Conservation (phyloP, 2,888 invertebrate genomes). For the Malachius bipustulatus region DNA sequence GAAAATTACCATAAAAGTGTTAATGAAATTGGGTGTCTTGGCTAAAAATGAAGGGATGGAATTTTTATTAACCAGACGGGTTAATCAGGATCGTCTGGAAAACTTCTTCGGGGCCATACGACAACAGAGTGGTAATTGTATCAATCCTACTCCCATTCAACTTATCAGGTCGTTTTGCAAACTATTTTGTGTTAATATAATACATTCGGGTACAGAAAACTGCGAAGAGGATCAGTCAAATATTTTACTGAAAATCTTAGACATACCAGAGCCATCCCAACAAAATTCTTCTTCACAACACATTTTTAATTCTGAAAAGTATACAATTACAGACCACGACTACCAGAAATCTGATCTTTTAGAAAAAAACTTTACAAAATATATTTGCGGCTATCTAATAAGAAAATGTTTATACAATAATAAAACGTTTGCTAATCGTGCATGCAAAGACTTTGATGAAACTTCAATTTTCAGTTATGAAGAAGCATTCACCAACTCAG, state of each 20-base stretch:
- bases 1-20: not conserved
- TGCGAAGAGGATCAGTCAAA: constrained; percentile 1
- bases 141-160: not conserved
- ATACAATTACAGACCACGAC: not conserved
- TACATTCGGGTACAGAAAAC: not conserved
- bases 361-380: not conserved
- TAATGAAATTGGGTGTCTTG: not conserved
- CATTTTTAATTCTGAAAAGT: not conserved
- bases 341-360: constrained; percentile 1
- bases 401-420: constrained; percentile 2
- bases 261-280: constrained; percentile 2
- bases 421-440: not conserved
- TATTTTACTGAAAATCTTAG: not conserved
- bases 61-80: constrained; percentile 1
- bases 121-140: constrained; percentile 2
- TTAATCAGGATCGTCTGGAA: not conserved
- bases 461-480: too few relatives aligned
- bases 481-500: constrained; percentile 2
- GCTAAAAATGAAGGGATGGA: not conserved
- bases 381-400: not conserved
- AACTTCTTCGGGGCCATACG: constrained; percentile 1
- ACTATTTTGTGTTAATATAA: not conserved
- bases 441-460: too few relatives aligned
- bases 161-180: not conserved
- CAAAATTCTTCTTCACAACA: not conserved